These are phyloP conservation scores for Protonibea diacanthus DNA, from an alignment of 2,797 vertebrate species.

Conservation along the genomic window DNA sequence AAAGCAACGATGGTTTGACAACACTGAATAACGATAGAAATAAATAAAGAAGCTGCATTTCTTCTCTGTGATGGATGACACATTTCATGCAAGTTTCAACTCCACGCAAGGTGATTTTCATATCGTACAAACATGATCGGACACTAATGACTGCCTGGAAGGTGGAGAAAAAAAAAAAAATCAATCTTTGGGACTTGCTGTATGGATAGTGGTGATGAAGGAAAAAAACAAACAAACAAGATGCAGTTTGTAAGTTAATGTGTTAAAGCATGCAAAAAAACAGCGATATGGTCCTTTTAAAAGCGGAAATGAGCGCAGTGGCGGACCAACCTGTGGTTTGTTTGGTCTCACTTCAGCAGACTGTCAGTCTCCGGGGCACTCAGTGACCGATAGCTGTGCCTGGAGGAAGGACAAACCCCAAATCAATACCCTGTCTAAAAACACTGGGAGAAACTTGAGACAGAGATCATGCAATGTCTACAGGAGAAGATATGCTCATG, in stretches of 20 bases:
- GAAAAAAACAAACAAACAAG: background rate
- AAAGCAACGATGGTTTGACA: slow-evolving; percentile 9
- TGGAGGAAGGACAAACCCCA: slow-evolving; percentile 81
- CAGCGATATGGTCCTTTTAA: background rate
- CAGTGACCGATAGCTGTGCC: slow-evolving; percentile 73
- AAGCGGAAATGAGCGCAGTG: background rate
- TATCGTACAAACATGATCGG: slow-evolving; percentile 12
- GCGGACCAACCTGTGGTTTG: slow-evolving; percentile 74
- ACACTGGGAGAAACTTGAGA: slow-evolving; percentile 67
- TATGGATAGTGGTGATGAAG: background rate
- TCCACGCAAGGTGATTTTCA: slow-evolving; percentile 7
- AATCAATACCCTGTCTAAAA: slow-evolving; percentile 78
- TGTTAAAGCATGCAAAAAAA: slow-evolving; percentile 6
- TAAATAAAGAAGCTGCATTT: slow-evolving; percentile 3
- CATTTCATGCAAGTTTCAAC: slow-evolving; percentile 13
- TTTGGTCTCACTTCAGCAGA: slow-evolving; percentile 57
- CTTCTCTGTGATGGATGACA: slow-evolving; percentile 16
- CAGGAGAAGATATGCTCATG: slow-evolving; percentile 88
- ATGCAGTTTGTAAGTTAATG: slow-evolving; percentile 5
- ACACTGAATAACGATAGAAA: background rate
- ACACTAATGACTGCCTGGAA: slow-evolving; percentile 13
- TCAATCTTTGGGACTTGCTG: slow-evolving; percentile 23
- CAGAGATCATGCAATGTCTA: slow-evolving; percentile 90
- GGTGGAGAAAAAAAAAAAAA: slow-evolving; percentile 12
- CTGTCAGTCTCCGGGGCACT: slow-evolving; percentile 68